Evolutionary conservation across 30 jellyfish, hydroid and myxozoan genomes (phyloP).

Genomic region (Calvadosia cruxmelitensis): DNA sequence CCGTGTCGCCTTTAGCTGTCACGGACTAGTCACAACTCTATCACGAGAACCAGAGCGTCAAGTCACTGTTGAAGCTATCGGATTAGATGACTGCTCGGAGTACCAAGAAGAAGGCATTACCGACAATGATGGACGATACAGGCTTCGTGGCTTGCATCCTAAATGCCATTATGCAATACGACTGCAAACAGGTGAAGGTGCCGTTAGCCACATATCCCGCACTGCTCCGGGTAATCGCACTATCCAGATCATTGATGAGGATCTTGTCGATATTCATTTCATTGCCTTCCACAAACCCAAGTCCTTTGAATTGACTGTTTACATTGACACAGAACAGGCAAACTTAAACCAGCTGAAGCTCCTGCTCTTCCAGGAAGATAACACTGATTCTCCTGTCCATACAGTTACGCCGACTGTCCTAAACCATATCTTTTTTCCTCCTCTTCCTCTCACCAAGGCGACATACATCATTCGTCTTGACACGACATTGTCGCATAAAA

Average conservation of each 20-base stretch:
- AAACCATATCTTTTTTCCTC: constrained; percentile 67
- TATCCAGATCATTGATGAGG: constrained; percentile 10
- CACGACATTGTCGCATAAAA: constrained; percentile 41
- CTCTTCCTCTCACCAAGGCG: constrained; percentile 42
- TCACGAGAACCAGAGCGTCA: constrained; percentile 71
- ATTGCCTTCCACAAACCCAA: constrained; percentile 69
- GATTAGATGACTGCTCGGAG: constrained; percentile 57
- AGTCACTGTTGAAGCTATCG: constrained; percentile 74
- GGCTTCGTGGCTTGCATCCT: constrained; percentile 81
- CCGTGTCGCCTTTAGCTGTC: constrained; percentile 78
- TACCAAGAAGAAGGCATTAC: constrained; percentile 71
- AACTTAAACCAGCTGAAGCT: constrained; percentile 53
- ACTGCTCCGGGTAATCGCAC: not conserved
- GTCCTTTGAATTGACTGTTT: constrained; percentile 58
- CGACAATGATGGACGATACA: constrained; percentile 54
- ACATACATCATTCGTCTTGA: constrained; percentile 73
- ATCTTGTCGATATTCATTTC: constrained; percentile 34
- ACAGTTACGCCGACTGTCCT: constrained; percentile 62
- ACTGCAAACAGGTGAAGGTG: constrained; percentile 32
- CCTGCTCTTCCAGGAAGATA: constrained; percentile 59
- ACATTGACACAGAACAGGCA: constrained; percentile 54
- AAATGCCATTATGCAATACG: constrained; percentile 71
- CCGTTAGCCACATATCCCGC: not conserved
- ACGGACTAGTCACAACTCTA: constrained; percentile 60
- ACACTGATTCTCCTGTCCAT: constrained; percentile 64